Conservation (phyloP, 1,140 invertebrate genomes). For the Eurosta solidaginis region DNA sequence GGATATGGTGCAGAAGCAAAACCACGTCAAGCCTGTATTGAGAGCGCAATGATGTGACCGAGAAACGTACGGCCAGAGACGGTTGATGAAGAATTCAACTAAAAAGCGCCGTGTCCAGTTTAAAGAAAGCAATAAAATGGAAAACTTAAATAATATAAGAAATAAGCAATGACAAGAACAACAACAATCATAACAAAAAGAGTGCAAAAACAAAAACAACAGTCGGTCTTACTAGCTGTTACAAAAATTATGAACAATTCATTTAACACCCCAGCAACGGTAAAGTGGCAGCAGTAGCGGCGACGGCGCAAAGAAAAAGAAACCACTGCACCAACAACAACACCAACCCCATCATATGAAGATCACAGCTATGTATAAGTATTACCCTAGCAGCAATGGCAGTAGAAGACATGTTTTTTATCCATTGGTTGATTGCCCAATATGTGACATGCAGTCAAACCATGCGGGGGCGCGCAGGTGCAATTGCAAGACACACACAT, state of each 20-base stretch:
- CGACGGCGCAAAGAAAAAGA: not conserved
- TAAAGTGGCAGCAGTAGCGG: not conserved
- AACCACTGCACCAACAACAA: not conserved
- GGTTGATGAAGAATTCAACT: not conserved
- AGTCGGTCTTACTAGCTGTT: conserved; percentile 2
- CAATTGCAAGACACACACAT: no score
- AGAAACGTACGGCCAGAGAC: not conserved
- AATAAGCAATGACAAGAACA: not conserved
- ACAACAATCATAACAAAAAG: not conserved
- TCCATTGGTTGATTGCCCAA: no score
- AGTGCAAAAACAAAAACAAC: not conserved
- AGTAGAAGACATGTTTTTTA: no score
- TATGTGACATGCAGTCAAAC: no score
- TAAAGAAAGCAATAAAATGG: not conserved
- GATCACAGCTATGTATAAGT: no score
- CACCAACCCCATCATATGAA: not conserved
- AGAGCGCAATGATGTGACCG: not conserved
- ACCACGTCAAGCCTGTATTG: conserved; percentile 10
- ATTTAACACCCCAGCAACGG: conserved; percentile 12
- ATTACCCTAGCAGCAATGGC: no score
- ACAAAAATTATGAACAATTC: conserved; percentile 29
- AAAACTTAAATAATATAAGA: not conserved
- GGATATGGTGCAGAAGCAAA: conserved; percentile 9
- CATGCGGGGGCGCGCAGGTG: no score
- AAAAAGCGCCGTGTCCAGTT: not conserved